phyloP scores from a whole-genome alignment of 2,797 vertebrate species.

The Pangasius sanitwongsei region DNA sequence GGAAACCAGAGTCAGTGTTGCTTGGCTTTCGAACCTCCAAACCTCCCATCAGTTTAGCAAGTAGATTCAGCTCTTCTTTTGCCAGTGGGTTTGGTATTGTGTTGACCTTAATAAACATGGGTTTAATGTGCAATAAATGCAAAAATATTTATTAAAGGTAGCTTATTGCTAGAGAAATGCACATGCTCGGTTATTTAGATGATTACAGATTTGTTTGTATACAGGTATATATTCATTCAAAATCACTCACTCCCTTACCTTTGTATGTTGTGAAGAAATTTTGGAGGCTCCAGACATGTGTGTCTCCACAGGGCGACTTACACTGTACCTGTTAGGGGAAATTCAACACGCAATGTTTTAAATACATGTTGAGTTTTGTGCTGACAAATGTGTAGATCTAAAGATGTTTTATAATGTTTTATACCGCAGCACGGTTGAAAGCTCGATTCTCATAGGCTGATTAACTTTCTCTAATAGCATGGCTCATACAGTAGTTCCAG shows the following conservation, averaged over 20 bases:
- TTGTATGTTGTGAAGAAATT: slow-evolving; percentile 78
- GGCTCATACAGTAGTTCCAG: neutral
- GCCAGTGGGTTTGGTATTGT: slow-evolving; percentile 88
- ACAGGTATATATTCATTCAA: neutral
- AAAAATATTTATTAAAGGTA: neutral
- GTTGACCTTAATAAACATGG: slow-evolving; percentile 77
- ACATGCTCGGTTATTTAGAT: neutral
- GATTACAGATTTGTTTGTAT: neutral
- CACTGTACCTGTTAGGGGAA: slow-evolving; percentile 83
- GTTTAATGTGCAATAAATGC: neutral
- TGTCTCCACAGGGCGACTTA: slow-evolving; percentile 90
- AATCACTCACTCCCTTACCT: slow-evolving; percentile 74
- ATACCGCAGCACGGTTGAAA: neutral
- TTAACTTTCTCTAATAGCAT: neutral
- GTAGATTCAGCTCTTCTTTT: slow-evolving; percentile 94
- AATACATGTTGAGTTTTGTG: neutral
- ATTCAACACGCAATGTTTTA: neutral
- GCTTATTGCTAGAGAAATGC: neutral
- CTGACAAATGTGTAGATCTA: neutral
- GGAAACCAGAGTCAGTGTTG: slow-evolving; percentile 82
- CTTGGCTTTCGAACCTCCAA: slow-evolving; percentile 82
- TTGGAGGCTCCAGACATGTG: slow-evolving; percentile 86
- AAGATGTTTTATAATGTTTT: neutral
- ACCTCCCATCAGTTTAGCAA: slow-evolving; percentile 91
- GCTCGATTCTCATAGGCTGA: neutral